phyloP scores from a whole-genome alignment of 92 coral and sea anemone genomes.

The Zoanthus solanderi region DNA sequence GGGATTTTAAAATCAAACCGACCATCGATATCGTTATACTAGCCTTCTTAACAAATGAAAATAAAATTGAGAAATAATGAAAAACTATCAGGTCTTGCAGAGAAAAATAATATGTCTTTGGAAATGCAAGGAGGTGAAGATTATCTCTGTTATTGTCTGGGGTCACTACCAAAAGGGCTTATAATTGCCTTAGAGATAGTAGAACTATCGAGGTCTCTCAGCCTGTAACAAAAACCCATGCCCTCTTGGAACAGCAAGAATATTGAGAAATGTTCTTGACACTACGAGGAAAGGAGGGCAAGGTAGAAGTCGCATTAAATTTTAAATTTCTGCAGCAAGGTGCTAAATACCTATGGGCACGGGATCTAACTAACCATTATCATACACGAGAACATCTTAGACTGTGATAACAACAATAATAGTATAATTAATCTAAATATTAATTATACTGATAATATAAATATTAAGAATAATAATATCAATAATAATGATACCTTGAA shows the following conservation, averaged over 20 bases:
- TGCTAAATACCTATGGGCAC: too few relatives aligned
- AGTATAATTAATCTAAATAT: too few relatives aligned
- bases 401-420: too few relatives aligned
- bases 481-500: too few relatives aligned
- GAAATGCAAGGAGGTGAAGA: not conserved
- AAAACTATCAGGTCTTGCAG: not conserved
- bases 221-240: not conserved
- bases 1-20: not conserved
- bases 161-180: not conserved
- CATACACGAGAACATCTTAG: too few relatives aligned
- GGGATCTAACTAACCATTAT: too few relatives aligned
- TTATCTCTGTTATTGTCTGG: not conserved
- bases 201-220: not conserved
- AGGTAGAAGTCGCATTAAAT: too few relatives aligned
- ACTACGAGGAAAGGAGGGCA: too few relatives aligned
- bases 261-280: too few relatives aligned
- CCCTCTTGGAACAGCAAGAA: not conserved
- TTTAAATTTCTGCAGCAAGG: too few relatives aligned
- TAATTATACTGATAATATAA: too few relatives aligned
- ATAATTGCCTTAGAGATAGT: not conserved
- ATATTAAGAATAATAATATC: too few relatives aligned
- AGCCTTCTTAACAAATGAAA: not conserved
- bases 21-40: not conserved
- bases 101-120: not conserved
- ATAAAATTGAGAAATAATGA: not conserved